Conservation (phyloP, 2,888 invertebrate species). For the Drosophila dives region DNA sequence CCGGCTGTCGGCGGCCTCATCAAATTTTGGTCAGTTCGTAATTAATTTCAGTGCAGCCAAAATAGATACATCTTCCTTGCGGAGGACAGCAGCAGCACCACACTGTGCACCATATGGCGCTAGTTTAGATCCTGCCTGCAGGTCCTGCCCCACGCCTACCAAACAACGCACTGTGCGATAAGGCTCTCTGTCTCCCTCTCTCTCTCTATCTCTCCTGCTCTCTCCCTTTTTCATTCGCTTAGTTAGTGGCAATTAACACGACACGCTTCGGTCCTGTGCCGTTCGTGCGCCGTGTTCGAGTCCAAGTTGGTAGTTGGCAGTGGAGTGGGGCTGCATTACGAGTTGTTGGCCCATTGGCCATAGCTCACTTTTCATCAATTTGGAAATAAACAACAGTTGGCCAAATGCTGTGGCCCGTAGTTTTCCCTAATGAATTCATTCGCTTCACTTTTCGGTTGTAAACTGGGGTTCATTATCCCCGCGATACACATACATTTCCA, state of each 20-base stretch:
- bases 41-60: constrained; percentile 75
- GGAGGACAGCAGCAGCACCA: constrained; percentile 14
- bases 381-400: constrained; percentile 66
- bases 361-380: constrained; percentile 71
- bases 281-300: constrained; percentile 58
- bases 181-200: constrained; percentile 2
- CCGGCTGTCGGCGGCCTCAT: constrained; percentile 57
- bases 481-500: constrained; percentile 28
- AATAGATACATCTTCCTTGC: constrained; percentile 74
- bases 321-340: constrained; percentile 12
- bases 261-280: constrained; percentile 77
- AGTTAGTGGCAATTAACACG: constrained; percentile 83
- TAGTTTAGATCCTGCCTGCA: constrained; percentile 24
- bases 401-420: constrained; percentile 58
- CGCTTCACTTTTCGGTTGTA: constrained; percentile 73
- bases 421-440: constrained; percentile 79
- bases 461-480: constrained; percentile 75
- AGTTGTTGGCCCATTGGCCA: constrained; percentile 27
- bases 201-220: not conserved
- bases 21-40: constrained; percentile 73
- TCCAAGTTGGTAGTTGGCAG: not conserved
- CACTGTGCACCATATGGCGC: constrained; percentile 72
- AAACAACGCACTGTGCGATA: constrained; percentile 44
- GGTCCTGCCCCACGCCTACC: constrained; percentile 45
- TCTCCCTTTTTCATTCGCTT: constrained; percentile 33